Percentiles rank a stretch among this genome's conserved stretches.
phyloP scores from a whole-genome alignment of 2,113 vertebrate genomes.

The Oryctolagus cuniculus region DNA sequence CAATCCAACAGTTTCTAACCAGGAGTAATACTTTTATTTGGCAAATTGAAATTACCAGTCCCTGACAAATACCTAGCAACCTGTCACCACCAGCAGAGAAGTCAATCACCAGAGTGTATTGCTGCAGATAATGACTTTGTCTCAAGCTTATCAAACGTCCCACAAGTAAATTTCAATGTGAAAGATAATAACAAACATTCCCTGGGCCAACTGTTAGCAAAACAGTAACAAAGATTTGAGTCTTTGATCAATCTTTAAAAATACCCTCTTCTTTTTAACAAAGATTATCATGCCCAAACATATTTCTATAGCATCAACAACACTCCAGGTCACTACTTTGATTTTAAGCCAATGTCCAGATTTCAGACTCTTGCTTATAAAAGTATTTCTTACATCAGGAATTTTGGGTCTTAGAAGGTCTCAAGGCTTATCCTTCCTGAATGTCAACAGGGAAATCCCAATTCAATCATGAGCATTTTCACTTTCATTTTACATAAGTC shows the following conservation, averaged over 20 bases:
- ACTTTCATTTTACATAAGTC: slow-evolving; percentile 25
- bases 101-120: slow-evolving; percentile 7
- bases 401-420: not conserved
- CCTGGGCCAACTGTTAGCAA: not conserved
- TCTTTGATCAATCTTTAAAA: slow-evolving; percentile 53
- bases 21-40: not conserved
- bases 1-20: not conserved
- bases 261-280: not conserved
- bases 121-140: not conserved
- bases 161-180: slow-evolving; percentile 45
- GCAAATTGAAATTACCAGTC: not conserved
- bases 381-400: not conserved
- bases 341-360: slow-evolving; percentile 65
- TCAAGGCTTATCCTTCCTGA: slow-evolving; percentile 54
- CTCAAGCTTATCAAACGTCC: not conserved
- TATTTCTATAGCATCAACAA: slow-evolving; percentile 43
- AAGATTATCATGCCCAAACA: slow-evolving; percentile 70
- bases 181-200: not conserved
- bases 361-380: slow-evolving; percentile 44
- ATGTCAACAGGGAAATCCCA: not conserved
- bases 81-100: slow-evolving; percentile 3
- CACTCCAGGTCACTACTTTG: slow-evolving; percentile 33
- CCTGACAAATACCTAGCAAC: not conserved
- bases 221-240: slow-evolving; percentile 30
- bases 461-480: not conserved